Evolutionary conservation across 2,888 invertebrate species (phyloP).

Genomic region (Melanotus villosus): DNA sequence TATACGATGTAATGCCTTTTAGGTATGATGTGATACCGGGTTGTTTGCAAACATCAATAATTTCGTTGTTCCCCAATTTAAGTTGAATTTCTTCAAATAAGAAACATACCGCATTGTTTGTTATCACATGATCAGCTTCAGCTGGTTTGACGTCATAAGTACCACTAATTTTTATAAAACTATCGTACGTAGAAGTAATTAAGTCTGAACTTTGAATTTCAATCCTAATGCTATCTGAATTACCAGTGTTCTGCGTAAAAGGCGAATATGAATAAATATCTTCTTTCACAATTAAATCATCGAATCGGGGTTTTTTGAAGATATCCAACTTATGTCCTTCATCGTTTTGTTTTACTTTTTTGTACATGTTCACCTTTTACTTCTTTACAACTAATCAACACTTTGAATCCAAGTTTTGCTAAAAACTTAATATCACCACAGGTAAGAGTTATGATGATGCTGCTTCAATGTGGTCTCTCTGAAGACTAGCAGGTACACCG

Average conservation of each 20-base stretch:
- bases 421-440: not conserved
- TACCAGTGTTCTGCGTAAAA: not conserved
- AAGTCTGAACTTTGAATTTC: not conserved
- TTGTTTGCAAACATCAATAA: not conserved
- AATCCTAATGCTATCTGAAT: not conserved
- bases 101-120: not conserved
- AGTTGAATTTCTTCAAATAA: slow-evolving; percentile 1
- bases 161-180: not conserved
- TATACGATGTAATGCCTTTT: not conserved
- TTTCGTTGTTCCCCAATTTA: not conserved
- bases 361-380: not conserved
- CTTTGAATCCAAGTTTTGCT: not conserved
- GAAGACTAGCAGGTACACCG: too few species aligned
- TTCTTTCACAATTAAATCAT: not conserved
- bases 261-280: not conserved
- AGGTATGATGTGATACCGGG: not conserved
- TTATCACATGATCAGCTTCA: not conserved
- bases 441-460: not conserved
- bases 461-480: too few species aligned
- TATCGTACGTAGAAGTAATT: not conserved
- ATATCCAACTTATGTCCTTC: not conserved
- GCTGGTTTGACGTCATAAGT: not conserved
- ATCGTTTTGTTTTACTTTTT: not conserved
- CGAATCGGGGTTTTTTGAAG: not conserved
- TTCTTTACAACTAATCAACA: not conserved